These are phyloP conservation scores for Fregetta grallaria DNA, from an alignment of 2,113 vertebrate genomes.

Conservation along the genomic window DNA sequence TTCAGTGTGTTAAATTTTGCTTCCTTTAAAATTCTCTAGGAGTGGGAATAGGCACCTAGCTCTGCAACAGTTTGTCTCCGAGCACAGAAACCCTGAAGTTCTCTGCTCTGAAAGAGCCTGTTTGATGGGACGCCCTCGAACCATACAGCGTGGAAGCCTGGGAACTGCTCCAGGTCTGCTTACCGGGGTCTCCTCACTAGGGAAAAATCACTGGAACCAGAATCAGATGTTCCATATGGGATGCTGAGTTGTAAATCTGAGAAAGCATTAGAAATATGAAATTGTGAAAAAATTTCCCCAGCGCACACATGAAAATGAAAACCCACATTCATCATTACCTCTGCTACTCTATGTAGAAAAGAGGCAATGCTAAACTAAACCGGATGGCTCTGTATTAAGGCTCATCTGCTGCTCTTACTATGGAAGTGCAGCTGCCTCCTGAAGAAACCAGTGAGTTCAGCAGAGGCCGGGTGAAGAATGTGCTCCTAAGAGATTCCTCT, in stretches of 20 bases:
- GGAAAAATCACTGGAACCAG: not conserved
- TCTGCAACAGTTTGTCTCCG: not conserved
- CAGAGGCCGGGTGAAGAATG: not conserved
- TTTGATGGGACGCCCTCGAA: not conserved
- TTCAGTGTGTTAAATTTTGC: not conserved
- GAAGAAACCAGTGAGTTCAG: not conserved
- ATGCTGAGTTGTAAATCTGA: not conserved
- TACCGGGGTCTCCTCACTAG: not conserved
- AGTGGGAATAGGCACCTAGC: not conserved
- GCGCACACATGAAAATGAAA: not conserved
- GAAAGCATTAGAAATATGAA: not conserved
- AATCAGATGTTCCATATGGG: not conserved
- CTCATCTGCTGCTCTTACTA: not conserved
- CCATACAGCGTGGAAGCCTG: not conserved
- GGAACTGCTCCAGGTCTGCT: not conserved
- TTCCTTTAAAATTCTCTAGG: not conserved
- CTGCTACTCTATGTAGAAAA: not conserved
- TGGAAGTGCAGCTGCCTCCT: not conserved
- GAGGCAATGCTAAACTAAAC: not conserved
- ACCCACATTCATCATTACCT: not conserved
- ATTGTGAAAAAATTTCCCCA: not conserved
- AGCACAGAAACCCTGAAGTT: not conserved
- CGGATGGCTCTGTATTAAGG: rapidly evolving
- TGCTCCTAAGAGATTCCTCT: not conserved
- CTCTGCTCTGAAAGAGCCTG: not conserved